phyloP scores from a whole-genome alignment of 2,888 invertebrate genomes.

The Agonopterix arenella region DNA sequence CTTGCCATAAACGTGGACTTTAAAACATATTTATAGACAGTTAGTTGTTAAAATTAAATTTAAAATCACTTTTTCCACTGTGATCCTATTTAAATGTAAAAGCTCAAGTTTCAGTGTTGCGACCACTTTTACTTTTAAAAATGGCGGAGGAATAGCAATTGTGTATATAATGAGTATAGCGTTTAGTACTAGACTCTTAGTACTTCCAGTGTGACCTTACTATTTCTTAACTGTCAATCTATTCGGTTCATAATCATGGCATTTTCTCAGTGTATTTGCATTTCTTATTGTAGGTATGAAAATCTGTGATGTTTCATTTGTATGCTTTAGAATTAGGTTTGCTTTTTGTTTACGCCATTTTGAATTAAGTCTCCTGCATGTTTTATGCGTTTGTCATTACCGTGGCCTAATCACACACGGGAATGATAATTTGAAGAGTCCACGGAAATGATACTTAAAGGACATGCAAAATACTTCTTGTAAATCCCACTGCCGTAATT shows the following conservation, averaged over 20 bases:
- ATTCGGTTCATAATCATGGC: constrained; percentile 41
- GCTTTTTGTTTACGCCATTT: constrained; percentile 6
- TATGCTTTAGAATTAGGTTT: constrained; percentile 39
- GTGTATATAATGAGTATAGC: constrained; percentile 51
- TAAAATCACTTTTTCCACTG: constrained; percentile 75
- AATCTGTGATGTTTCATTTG: constrained; percentile 66
- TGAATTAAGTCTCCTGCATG: no score
- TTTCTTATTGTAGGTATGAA: constrained; percentile 52
- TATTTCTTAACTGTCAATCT: constrained; percentile 41
- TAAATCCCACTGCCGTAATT: constrained; percentile 34
- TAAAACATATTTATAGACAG: constrained; percentile 41
- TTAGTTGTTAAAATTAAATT: constrained; percentile 44
- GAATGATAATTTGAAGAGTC: background rate
- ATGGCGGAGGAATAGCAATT: constrained; percentile 40
- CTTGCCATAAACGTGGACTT: constrained; percentile 73
- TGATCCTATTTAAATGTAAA: constrained; percentile 73
- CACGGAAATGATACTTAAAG: background rate
- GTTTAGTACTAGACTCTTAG: constrained; percentile 53
- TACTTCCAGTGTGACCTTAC: constrained; percentile 72
- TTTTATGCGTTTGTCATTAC: no score
- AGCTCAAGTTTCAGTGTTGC: constrained; percentile 69
- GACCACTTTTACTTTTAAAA: constrained; percentile 41
- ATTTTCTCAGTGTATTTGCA: constrained; percentile 34
- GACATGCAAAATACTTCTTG: constrained; percentile 9
- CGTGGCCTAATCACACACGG: background rate